Evolutionary conservation across 2,113 vertebrate species (phyloP).

Genomic region (Colaptes auratus): DNA sequence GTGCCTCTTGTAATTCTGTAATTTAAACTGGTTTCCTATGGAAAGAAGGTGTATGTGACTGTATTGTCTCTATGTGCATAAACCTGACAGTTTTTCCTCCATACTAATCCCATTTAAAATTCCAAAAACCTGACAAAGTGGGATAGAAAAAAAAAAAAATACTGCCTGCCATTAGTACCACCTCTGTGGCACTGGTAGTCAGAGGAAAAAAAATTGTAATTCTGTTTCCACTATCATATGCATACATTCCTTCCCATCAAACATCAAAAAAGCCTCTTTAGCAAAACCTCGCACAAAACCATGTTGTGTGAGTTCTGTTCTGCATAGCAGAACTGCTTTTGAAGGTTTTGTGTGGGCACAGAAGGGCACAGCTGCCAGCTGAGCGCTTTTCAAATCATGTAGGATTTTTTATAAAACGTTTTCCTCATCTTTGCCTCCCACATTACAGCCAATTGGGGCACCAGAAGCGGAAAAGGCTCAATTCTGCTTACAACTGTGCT

Average conservation of each 20-base stretch:
- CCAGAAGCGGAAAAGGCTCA: neutral
- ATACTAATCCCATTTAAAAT: neutral
- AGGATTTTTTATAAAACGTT: neutral
- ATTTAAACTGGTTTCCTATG: neutral
- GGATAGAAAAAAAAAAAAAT: neutral
- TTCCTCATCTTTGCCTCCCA: neutral
- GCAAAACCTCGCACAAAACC: neutral
- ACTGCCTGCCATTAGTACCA: neutral
- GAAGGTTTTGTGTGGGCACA: neutral
- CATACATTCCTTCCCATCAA: neutral
- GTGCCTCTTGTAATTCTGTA: neutral
- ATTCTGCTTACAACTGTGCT: neutral
- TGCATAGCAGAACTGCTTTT: neutral
- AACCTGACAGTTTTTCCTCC: neutral
- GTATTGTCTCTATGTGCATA: neutral
- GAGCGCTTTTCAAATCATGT: accelerated
- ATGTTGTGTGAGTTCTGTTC: neutral
- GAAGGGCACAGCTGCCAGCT: neutral
- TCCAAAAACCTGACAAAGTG: neutral
- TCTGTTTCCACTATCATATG: neutral
- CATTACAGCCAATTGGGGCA: neutral
- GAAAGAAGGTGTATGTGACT: neutral
- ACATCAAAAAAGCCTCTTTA: neutral
- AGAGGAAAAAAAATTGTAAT: neutral
- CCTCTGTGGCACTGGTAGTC: accelerated